phyloP scores from a whole-genome alignment of 2,888 invertebrate species.

The Sphaeridia pumilis region DNA sequence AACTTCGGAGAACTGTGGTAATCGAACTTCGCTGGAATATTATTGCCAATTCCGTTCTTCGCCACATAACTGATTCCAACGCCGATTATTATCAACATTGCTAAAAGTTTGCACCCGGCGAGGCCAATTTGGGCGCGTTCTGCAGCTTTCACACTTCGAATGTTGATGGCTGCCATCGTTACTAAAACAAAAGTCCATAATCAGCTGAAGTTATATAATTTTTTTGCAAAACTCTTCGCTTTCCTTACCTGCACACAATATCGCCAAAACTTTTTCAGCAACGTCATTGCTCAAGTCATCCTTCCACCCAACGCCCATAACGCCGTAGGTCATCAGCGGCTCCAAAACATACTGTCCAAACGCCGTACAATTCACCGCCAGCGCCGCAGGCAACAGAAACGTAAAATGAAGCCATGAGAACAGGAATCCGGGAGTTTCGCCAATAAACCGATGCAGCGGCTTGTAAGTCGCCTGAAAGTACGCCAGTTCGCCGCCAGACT shows the following conservation, averaged over 20 bases:
- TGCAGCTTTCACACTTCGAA: background rate
- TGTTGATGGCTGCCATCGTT: background rate
- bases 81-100: slow-evolving; percentile 1
- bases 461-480: slow-evolving; percentile 1
- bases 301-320: background rate
- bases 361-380: background rate
- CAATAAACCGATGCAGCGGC: slow-evolving; percentile 5
- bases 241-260: background rate
- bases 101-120: background rate
- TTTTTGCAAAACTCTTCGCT: background rate
- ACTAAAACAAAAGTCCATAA: background rate
- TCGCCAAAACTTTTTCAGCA: background rate
- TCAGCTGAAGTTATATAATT: background rate
- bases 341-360: background rate
- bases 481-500: slow-evolving; percentile 8
- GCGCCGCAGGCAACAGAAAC: background rate
- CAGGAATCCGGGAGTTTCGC: slow-evolving; percentile 5
- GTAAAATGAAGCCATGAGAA: background rate
- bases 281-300: background rate
- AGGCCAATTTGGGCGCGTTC: background rate
- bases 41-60: background rate
- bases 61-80: background rate
- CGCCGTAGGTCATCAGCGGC: background rate
- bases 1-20: background rate
- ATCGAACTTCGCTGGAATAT: background rate